These are phyloP conservation scores for Eurytoma californica DNA, from an alignment of 2,888 invertebrate genomes.

Conservation along the genomic window DNA sequence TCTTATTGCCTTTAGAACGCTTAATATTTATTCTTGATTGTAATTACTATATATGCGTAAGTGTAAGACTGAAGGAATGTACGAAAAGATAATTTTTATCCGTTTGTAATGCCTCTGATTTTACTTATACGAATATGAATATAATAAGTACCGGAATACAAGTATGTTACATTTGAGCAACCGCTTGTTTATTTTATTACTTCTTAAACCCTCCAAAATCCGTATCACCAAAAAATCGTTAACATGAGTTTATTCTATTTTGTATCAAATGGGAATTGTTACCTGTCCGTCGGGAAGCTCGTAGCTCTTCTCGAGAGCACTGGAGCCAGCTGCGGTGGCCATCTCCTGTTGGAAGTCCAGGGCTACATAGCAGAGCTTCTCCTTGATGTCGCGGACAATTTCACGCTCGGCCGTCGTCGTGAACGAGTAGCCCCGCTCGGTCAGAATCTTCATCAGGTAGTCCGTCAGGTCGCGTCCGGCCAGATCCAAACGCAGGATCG, in stretches of 20 bases:
- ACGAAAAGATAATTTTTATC: too few relatives aligned
- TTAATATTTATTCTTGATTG: too few relatives aligned
- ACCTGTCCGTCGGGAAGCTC: conserved; percentile 90
- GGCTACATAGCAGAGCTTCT: conserved; percentile 95
- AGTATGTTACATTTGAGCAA: too few relatives aligned
- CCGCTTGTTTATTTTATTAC: too few relatives aligned
- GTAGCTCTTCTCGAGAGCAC: conserved; percentile 94
- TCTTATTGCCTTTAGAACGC: too few relatives aligned
- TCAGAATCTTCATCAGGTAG: conserved; percentile 80
- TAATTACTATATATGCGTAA: too few relatives aligned
- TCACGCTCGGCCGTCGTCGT: conserved; percentile 83
- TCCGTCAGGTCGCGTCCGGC: conserved; percentile 80
- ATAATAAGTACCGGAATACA: too few relatives aligned
- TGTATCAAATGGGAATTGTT: conserved; percentile 6
- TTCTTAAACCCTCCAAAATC: too few relatives aligned
- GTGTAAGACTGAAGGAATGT: too few relatives aligned
- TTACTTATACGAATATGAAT: not conserved
- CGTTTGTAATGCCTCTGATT: too few relatives aligned
- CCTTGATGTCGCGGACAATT: conserved; percentile 96
- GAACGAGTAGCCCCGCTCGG: conserved; percentile 78
- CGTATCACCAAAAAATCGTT: too few relatives aligned
- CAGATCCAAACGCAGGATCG: conserved; percentile 79
- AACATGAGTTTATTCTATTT: too few relatives aligned
- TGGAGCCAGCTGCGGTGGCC: conserved; percentile 93
- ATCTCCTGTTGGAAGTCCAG: conserved; percentile 97